Conservation (phyloP, 2,888 invertebrate genomes). For the Drosophila subsilvestris region DNA sequence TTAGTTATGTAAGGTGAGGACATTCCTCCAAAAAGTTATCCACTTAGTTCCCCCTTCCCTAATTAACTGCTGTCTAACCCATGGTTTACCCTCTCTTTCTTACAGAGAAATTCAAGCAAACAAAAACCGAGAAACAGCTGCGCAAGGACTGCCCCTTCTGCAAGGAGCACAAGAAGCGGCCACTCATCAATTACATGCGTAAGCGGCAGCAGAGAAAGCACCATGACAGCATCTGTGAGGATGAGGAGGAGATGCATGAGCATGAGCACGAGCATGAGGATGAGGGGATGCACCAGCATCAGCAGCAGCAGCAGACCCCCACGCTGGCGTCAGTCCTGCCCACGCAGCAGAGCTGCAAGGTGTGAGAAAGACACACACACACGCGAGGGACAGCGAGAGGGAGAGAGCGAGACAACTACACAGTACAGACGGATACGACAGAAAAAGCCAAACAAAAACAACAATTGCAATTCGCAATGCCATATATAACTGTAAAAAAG, state of each 20-base stretch:
- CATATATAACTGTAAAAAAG: slow-evolving; percentile 22
- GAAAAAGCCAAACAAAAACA: slow-evolving; percentile 18
- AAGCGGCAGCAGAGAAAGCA: slow-evolving; percentile 85
- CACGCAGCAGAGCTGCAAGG: slow-evolving; percentile 71
- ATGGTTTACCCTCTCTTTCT: slow-evolving; percentile 6
- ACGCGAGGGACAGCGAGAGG: slow-evolving; percentile 29
- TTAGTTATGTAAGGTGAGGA: background rate
- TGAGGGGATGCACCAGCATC: slow-evolving; percentile 48
- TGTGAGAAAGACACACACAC: slow-evolving; percentile 44
- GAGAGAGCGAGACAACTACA: slow-evolving; percentile 50
- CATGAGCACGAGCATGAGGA: slow-evolving; percentile 82
- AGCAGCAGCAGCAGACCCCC: slow-evolving; percentile 41
- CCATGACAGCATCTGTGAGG: slow-evolving; percentile 85
- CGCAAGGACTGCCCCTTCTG: slow-evolving; percentile 85
- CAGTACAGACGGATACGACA: slow-evolving; percentile 56
- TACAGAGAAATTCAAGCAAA: slow-evolving; percentile 68
- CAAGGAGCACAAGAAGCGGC: slow-evolving; percentile 85
- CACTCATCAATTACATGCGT: slow-evolving; percentile 85
- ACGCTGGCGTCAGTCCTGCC: slow-evolving; percentile 54
- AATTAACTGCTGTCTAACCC: slow-evolving; percentile 13
- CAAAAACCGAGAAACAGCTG: slow-evolving; percentile 78
- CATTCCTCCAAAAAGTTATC: background rate
- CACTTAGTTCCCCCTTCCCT: background rate
- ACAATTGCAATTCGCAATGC: slow-evolving; percentile 18
- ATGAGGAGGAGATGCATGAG: slow-evolving; percentile 78